Evolutionary conservation across 2,113 vertebrate genomes (phyloP), one percentile per base, ranked within the genome.

Genomic region (Zosterops lateralis): DNA sequence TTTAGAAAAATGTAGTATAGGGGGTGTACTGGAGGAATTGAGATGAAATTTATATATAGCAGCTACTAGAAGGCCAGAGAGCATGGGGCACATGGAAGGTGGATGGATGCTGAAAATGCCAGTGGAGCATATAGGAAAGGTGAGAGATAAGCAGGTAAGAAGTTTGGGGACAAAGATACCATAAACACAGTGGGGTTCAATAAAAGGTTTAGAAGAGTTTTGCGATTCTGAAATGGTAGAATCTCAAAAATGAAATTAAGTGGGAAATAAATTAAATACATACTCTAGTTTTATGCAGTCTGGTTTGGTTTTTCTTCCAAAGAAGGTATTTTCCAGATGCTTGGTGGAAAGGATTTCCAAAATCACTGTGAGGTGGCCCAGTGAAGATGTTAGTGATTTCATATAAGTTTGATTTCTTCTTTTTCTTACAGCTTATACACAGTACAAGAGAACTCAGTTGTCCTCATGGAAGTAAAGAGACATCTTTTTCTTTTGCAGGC

Each of bases 401-500:
- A 56, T 73, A 13, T 81, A 89, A 67, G 45, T 9, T 31, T 81
- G 1, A 48, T 93, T 83, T 82, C 25, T 87, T 85, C 51, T 85
- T 67, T 48, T 84, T 70, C 54, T 80, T 88, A 62, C 24, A 82
- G 66, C 62, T 90, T 92, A 34, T 66, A 38, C 44, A 87, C 76
- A 84, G 17, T 70, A 67, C 57, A 96, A 82, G 82, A 95, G 68
- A 87, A 82, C 70, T 89, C 57, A 56, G 75, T 86, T 95, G 70
- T 92, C 72, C 84, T 77, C 76, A 54, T 64, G 66, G 87, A 92
- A 96, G 72, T 96, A 83, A 96, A 94, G 72, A 96, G 72, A 74
- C 38, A 38, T 96, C 95, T 85, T 85, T 97, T 97, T 93, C 93
- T 96, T 97, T 98, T 96, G 29, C 92, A 99, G 99, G 99, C 99